Evolutionary conservation across 2,888 invertebrate genomes (phyloP), one percentile per base, ranked within the genome.

Genomic region (Ochropleura leucogaster): DNA sequence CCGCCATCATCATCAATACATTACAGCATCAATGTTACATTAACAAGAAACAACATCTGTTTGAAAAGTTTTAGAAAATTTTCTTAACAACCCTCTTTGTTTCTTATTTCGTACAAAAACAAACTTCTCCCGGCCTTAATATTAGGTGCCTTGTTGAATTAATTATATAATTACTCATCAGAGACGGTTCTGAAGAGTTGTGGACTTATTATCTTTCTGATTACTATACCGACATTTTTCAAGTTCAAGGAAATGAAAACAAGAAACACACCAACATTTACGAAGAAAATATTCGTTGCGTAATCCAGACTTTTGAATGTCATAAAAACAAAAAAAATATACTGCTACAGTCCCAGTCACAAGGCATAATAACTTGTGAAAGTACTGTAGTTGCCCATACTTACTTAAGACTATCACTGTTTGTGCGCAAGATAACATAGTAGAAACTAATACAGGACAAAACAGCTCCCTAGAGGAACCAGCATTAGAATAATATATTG

Each of bases 131-230:
- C 80, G 86, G 86, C 90, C 87, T 89, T 92, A 90, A 92, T 90
- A 93, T 92, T 90, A 90, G 92, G 92, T 91, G 92, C 93, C 93
- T 93, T 92, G 92, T 93, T 93, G 92, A 93, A 94, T 94, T 94
- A 93, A 94, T 94, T 93, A 92, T 92, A 90, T 92, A 94, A 94
- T 95, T 93, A 92, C 90, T 94, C 93, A 93, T 92, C 90, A 83
- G 85, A 83, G 70, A 68, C 74, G 73, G 73, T 75, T 78, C 79
- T 77, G 68, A 70, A 71, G 65, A 79, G 73, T 81, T 83, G 68
- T 73, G 68, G 72, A 74, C 77, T 83, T 79, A 66, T 79, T 79
- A 80, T 62, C 74, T 76, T 73, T 60, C 71, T 83, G 77, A 77
- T 67, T 71, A 74, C 57, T 62, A 53, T 63, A 68, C 60, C 40